phyloP scores from a whole-genome alignment of 2,113 vertebrate species.

The Alexandromys fortis region DNA sequence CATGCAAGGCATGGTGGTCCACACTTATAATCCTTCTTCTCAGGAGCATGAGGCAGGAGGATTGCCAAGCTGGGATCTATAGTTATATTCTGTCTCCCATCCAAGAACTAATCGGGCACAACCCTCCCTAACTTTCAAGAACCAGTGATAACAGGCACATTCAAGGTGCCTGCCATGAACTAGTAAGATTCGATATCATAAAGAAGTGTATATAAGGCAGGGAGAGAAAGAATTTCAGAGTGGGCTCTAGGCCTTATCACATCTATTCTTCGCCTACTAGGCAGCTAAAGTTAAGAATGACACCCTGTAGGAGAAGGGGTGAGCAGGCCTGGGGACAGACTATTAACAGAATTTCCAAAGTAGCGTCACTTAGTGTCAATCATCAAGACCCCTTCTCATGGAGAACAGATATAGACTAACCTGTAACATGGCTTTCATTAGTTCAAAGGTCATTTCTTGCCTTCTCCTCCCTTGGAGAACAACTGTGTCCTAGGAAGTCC shows the following conservation, averaged over 20 bases:
- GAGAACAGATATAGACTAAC: not conserved
- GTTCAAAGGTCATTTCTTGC: not conserved
- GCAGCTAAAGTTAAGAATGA: not conserved
- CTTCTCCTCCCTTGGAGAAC: not conserved
- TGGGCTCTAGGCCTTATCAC: not conserved
- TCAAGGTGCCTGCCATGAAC: not conserved
- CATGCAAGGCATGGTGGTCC: not conserved
- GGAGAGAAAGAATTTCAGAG: not conserved
- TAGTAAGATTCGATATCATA: not conserved
- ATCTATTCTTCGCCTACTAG: too few relatives aligned
- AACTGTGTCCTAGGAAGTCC: not conserved
- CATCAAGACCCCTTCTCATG: not conserved
- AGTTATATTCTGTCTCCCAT: not conserved
- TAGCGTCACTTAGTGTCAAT: not conserved
- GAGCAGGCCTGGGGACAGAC: not conserved
- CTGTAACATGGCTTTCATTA: not conserved
- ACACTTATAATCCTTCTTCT: not conserved
- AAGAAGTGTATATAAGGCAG: too few relatives aligned
- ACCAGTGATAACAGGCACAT: not conserved
- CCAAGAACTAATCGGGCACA: too few relatives aligned
- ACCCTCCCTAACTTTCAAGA: not conserved
- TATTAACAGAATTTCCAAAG: not conserved
- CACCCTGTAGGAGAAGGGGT: not conserved
- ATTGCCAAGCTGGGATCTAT: not conserved
- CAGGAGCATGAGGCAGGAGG: not conserved